Conservation (phyloP, 2,113 vertebrate species). For the Odontesthes bonariensis region DNA sequence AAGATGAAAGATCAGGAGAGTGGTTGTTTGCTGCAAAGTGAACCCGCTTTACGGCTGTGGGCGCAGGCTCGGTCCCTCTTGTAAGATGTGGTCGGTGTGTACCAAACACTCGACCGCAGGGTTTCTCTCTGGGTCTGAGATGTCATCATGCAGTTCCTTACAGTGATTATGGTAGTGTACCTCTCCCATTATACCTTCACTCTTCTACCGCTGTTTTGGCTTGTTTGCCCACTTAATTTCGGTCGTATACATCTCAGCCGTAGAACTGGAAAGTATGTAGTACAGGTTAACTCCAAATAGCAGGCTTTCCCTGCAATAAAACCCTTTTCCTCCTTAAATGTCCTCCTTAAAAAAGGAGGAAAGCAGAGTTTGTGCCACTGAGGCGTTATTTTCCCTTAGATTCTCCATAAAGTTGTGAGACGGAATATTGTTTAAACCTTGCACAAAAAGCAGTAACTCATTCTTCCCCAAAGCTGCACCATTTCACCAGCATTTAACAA, state of each 20-base stretch:
- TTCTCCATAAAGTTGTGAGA: conserved; percentile 42
- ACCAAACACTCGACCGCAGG: conserved; percentile 78
- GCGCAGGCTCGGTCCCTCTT: conserved; percentile 69
- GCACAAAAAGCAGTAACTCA: conserved; percentile 58
- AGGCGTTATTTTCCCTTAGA: conserved; percentile 13
- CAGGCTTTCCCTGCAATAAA: conserved; percentile 66
- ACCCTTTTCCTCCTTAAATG: conserved; percentile 43
- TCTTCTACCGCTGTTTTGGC: conserved; percentile 67
- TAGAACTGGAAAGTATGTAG: conserved; percentile 61
- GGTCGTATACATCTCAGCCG: conserved; percentile 65
- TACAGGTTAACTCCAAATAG: conserved; percentile 65
- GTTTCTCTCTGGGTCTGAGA: conserved; percentile 78
- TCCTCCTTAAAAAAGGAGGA: conserved; percentile 22
- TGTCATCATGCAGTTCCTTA: conserved; percentile 80
- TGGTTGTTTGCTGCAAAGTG: conserved; percentile 78
- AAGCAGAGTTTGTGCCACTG: not conserved
- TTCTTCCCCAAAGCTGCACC: conserved; percentile 57
- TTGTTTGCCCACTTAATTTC: conserved; percentile 69
- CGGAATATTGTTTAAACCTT: conserved; percentile 50
- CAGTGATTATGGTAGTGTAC: conserved; percentile 81
- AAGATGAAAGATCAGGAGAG: conserved; percentile 76
- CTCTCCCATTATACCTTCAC: conserved; percentile 81
- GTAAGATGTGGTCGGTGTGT: conserved; percentile 82
- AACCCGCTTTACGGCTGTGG: conserved; percentile 76
- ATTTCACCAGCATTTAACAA: conserved; percentile 74